phyloP scores from a whole-genome alignment of 2,113 vertebrate species.

The Actenoides lindsayi region DNA sequence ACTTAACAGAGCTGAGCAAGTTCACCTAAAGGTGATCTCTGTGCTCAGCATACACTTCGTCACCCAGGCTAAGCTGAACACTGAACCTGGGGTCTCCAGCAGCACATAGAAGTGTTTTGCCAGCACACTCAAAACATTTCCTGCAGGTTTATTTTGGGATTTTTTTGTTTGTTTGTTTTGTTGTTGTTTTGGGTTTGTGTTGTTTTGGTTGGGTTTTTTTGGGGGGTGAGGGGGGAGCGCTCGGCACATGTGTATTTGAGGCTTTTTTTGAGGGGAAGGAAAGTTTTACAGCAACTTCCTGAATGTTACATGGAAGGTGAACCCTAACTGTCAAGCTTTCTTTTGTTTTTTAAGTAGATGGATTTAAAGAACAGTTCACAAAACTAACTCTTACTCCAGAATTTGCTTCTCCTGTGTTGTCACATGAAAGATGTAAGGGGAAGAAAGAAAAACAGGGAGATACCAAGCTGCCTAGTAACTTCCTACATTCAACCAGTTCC shows the following conservation, averaged over 20 bases:
- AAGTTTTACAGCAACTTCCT: neutral
- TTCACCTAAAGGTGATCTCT: conserved; percentile 3
- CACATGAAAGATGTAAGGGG: neutral
- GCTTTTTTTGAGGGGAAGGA: neutral
- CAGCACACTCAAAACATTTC: neutral
- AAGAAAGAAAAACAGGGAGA: neutral
- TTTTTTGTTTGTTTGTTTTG: too few species aligned
- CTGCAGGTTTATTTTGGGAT: neutral
- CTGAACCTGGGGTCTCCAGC: neutral
- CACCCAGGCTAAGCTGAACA: neutral
- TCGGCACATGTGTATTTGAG: too few species aligned
- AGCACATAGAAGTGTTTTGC: neutral
- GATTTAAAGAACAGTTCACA: neutral
- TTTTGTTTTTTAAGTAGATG: neutral
- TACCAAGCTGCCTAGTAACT: neutral
- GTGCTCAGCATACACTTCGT: neutral
- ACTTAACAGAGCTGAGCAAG: neutral
- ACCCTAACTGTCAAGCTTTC: neutral
- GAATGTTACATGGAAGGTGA: neutral
- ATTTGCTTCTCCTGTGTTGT: neutral
- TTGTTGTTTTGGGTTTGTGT: too few species aligned
- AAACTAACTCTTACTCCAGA: neutral
- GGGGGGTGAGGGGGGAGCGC: too few species aligned
- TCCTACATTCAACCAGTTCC: neutral
- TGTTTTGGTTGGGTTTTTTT: too few species aligned